Conservation (phyloP, 2,113 vertebrate genomes). For the Chlamydotis undulata region DNA sequence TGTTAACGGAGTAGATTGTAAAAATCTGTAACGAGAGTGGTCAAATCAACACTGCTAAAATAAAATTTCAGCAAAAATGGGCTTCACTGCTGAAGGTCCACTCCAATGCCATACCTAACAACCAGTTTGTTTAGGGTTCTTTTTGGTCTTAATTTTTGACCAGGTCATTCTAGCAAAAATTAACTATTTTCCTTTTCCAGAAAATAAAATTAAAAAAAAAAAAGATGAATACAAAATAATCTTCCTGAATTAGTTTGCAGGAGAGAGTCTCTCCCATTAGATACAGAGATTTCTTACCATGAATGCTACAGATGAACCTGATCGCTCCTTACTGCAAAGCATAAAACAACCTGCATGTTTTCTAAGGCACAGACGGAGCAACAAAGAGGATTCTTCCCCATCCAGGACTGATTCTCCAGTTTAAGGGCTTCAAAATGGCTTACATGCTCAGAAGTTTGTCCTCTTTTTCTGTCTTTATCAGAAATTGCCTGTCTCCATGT, state of each 20-base stretch:
- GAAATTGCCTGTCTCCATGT: not conserved
- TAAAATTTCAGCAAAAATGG: not conserved
- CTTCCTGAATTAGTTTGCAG: not conserved
- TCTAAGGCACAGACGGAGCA: not conserved
- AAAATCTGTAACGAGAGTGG: not conserved
- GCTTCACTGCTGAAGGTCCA: not conserved
- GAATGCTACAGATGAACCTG: not conserved
- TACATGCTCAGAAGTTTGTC: accelerated
- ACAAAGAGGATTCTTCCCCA: not conserved
- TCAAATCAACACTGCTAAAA: not conserved
- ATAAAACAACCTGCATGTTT: not conserved
- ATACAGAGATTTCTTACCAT: not conserved
- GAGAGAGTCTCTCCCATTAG: not conserved
- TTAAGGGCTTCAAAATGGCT: not conserved
- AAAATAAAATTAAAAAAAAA: not conserved
- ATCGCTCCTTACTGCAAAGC: not conserved
- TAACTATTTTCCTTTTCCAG: not conserved
- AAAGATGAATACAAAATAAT: not conserved
- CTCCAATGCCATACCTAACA: not conserved
- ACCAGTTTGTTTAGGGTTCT: not conserved
- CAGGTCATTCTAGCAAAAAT: not conserved
- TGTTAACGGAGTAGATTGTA: not conserved
- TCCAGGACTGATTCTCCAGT: not conserved
- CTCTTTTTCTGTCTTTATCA: not conserved
- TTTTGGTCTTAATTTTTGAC: not conserved